Conservation (phyloP, 2,797 vertebrate genomes). For the Arnoldichthys spilopterus region DNA sequence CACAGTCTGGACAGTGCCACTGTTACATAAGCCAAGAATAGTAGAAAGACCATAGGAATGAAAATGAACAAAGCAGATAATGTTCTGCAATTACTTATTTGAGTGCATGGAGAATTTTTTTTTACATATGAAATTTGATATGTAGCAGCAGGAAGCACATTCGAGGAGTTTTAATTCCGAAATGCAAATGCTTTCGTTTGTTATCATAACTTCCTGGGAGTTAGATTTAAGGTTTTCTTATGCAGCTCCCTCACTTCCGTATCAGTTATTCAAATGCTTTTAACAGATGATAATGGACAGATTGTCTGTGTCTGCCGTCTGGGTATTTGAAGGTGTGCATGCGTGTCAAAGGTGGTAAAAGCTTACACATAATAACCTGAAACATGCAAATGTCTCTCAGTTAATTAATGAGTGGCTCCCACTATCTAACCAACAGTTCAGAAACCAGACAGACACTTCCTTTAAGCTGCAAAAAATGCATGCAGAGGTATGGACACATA, state of each 20-base stretch:
- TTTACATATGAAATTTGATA: conserved; percentile 2
- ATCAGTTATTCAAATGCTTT: conserved; percentile 70
- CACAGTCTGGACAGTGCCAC: not conserved
- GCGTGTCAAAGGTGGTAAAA: conserved; percentile 24
- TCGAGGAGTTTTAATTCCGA: conserved; percentile 55
- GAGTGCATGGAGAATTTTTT: not conserved
- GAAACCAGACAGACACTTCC: conserved; percentile 4
- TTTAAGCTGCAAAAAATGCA: conserved; percentile 9
- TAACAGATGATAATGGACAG: conserved; percentile 49
- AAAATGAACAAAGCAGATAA: not conserved
- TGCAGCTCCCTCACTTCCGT: conserved; percentile 53
- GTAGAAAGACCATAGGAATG: not conserved
- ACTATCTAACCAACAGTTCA: conserved; percentile 24
- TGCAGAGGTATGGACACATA: conserved; percentile 14
- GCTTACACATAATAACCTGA: conserved; percentile 32
- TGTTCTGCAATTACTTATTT: not conserved
- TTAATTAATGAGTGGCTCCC: conserved; percentile 23
- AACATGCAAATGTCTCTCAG: conserved; percentile 12
- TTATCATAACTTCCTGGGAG: conserved; percentile 47
- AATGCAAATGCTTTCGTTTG: conserved; percentile 66
- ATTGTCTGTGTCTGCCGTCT: conserved; percentile 22
- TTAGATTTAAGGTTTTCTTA: conserved; percentile 49
- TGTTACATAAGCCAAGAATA: not conserved
- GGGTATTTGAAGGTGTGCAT: conserved; percentile 7
- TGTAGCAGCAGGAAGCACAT: conserved; percentile 30